phyloP scores from a whole-genome alignment of 1,140 invertebrate genomes.

The Agrilus planipennis region DNA sequence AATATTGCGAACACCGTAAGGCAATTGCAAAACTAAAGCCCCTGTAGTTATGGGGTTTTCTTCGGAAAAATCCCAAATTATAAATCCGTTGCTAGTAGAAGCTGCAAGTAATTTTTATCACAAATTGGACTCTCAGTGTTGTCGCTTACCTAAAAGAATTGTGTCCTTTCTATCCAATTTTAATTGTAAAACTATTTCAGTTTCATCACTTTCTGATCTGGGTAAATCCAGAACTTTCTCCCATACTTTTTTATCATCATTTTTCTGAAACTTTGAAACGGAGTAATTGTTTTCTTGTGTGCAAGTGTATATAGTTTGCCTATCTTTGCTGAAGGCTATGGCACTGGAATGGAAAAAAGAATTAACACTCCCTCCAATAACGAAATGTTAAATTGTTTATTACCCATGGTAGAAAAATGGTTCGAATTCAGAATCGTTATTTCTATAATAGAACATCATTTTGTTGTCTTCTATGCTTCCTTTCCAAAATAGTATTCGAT shows the following conservation, averaged over 20 bases:
- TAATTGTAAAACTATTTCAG: constrained; percentile 67
- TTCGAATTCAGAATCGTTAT: constrained; percentile 42
- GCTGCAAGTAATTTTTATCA: constrained; percentile 28
- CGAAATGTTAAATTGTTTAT: constrained; percentile 12
- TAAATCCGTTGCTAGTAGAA: constrained; percentile 73
- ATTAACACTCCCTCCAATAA: constrained; percentile 4
- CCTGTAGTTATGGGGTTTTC: constrained; percentile 30
- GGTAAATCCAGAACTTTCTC: constrained; percentile 44
- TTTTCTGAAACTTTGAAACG: constrained; percentile 42
- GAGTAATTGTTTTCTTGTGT: constrained; percentile 42
- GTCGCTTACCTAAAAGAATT: constrained; percentile 54
- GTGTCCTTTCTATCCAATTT: constrained; percentile 70
- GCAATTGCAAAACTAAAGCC: constrained; percentile 61
- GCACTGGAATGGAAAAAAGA: constrained; percentile 38
- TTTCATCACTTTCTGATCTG: constrained; percentile 52
- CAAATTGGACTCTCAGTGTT: not conserved
- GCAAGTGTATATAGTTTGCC: constrained; percentile 48
- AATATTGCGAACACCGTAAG: constrained; percentile 86
- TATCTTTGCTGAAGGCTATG: constrained; percentile 47
- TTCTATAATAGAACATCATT: constrained; percentile 52
- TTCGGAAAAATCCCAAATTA: constrained; percentile 55
- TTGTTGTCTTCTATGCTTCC: constrained; percentile 62
- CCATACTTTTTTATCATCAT: constrained; percentile 46
- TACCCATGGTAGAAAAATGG: constrained; percentile 64
- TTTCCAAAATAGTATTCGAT: constrained; percentile 65